Evolutionary conservation across 2,113 vertebrate genomes (phyloP).

Genomic region (Podarcis raffonei): DNA sequence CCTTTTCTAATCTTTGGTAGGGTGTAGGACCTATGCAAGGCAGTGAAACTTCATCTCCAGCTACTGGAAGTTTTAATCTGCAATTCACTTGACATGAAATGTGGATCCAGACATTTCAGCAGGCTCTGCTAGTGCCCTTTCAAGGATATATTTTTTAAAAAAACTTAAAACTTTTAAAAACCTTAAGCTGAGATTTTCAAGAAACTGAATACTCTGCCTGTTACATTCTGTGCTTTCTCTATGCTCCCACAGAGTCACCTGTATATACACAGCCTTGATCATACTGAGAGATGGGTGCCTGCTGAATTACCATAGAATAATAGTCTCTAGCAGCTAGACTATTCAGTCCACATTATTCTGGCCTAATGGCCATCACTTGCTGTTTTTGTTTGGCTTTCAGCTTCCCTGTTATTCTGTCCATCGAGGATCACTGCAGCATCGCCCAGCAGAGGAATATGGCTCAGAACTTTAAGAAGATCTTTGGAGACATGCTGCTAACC

Average conservation of each 20-base stretch:
- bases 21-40: background rate
- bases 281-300: background rate
- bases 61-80: background rate
- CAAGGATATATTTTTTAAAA: background rate
- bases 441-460: constrained; percentile 99
- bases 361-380: background rate
- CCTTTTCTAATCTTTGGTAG: background rate
- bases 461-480: constrained; percentile 91
- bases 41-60: background rate
- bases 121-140: background rate
- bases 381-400: constrained; percentile 63
- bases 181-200: background rate
- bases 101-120: background rate
- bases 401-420: constrained; percentile 94
- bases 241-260: background rate
- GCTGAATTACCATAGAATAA: background rate
- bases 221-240: background rate
- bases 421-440: constrained; percentile 98
- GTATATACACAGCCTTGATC: background rate
- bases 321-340: background rate
- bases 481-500: constrained; percentile 94
- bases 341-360: background rate
- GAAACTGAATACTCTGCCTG: background rate
- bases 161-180: background rate
- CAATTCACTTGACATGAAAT: background rate